Evolutionary conservation across 2,888 invertebrate genomes (phyloP), one percentile per base, ranked within the genome.

Genomic region (Odiellus spinosus): DNA sequence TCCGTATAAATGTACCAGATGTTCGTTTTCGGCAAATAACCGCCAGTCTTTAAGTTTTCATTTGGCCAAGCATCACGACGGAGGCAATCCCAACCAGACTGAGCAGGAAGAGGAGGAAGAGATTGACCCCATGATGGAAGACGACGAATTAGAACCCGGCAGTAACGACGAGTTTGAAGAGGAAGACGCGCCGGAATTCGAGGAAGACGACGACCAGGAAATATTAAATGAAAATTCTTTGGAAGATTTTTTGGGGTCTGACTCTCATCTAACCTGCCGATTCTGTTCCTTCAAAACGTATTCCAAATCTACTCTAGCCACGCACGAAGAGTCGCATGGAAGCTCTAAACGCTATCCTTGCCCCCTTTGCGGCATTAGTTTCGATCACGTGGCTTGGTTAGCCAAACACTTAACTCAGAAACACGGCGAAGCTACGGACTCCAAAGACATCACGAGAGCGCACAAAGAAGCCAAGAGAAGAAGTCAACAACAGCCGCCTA

Each of bases 281-380:
- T 21, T 39, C 6, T 54, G 54, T 38, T 44, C 47, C 33, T 54
- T 47, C 18, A 44, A 42, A 39, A 47, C 54, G 11, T 48, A 50
- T 20, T 50, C 48, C 44, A 48, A 48, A 12, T 52, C 50, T 42
- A 50, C 52, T 21, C 8, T 54, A 32, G 48, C 49, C 26, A 54
- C 51, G 35, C 52, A 52, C 36, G 54, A 54, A 39, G 46, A 46
- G 14, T 47, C 45, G 33, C 47, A 53, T 18, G 43, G 41, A 20
- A 42, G 46, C 10, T 44, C 48, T n/a, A 54, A 54, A 20, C 49
- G 48, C 10, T 49, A 53, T 36, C 46, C 44, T n/a, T 54, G 54
- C 19, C 54, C 54, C 8, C 19, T 54, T 2, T 54, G 54, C 44
- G 54, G 51, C 21, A 49, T 53, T 47, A 48, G 51, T n/a, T 54